Evolutionary conservation across 1,140 invertebrate species (phyloP), one percentile per base, ranked within the genome.

Genomic region (Drosophila virilis): DNA sequence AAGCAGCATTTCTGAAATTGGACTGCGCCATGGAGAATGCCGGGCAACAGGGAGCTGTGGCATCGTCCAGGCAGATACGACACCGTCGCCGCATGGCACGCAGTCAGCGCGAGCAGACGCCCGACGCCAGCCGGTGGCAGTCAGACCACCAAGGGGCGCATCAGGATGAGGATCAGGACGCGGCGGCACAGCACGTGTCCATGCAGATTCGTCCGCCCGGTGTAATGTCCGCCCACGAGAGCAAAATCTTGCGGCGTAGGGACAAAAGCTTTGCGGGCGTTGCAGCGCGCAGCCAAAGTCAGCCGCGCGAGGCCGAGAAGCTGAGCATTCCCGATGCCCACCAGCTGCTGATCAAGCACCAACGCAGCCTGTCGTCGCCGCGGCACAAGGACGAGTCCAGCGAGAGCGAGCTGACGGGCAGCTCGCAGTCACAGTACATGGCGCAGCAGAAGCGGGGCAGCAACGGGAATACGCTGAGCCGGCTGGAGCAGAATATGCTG

Each of bases 61-160:
- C 57, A 22, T 45, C 62, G 15, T 33, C 51, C 22, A 59, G 65
- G 15, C 78, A 68, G 67, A 9, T 59, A 7, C 72, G 91, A 8
- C 79, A 90, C 8, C 78, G 86, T 0, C 73, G 91, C 6, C 76
- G 76, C 1, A 15, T 85, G 17, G 77, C 57, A 2, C 91, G 91
- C 8, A 78, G 76, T 48, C 93, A 93, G 46, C 92, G 94, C 62
- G 94, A 94, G 75, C 94, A 94, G 74, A 94, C 94, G n/a, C 94
- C 94, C 0, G 77, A 78, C 22, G 93, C 93, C 4, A 88, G 92
- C 51, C 90, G 77, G 77, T 81, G 70, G 57, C n/a, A 48, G n/a
- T 90, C 50, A 12, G 33, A 38, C n/a, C 40, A 50, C 17, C 12
- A 15, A 15, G 2, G n/a, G 10, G 13, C 38, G 50, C 48, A 71